These are phyloP conservation scores for Elephas maximus DNA, from an alignment of 2,113 vertebrate genomes.

Conservation along the genomic window DNA sequence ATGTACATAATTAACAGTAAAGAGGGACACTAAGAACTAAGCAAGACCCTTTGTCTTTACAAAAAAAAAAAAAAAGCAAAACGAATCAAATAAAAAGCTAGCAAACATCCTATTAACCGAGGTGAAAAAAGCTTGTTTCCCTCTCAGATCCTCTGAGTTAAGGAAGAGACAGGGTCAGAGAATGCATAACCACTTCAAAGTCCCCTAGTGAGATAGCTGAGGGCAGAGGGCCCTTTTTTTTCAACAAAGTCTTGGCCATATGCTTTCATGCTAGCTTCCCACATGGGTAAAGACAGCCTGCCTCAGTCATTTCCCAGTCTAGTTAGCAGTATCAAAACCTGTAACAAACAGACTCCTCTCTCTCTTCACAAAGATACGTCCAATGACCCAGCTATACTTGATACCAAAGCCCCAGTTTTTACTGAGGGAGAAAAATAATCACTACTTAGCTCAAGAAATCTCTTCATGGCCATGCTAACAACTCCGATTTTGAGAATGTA, in stretches of 20 bases:
- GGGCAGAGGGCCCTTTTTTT: neutral
- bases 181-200: slow-evolving; percentile 2
- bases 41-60: neutral
- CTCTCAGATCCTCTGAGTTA: neutral
- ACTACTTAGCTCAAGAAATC: neutral
- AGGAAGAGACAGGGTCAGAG: slow-evolving; percentile 28
- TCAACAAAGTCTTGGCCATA: neutral
- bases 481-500: neutral
- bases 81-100: neutral
- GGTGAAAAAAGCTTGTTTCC: neutral
- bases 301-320: neutral
- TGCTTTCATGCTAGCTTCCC: slow-evolving; percentile 14
- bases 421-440: neutral
- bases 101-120: neutral
- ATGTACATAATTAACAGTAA: neutral
- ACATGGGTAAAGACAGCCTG: neutral
- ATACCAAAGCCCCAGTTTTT: neutral
- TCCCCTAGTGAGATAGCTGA: neutral
- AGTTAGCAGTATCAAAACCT: neutral
- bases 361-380: neutral
- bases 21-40: neutral
- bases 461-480: neutral
- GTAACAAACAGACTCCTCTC: neutral
- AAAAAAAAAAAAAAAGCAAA: neutral
- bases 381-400: neutral